Base-by-base conservation (phyloP, 2,888 invertebrate genomes). In the Spodoptera littoralis region DNA sequence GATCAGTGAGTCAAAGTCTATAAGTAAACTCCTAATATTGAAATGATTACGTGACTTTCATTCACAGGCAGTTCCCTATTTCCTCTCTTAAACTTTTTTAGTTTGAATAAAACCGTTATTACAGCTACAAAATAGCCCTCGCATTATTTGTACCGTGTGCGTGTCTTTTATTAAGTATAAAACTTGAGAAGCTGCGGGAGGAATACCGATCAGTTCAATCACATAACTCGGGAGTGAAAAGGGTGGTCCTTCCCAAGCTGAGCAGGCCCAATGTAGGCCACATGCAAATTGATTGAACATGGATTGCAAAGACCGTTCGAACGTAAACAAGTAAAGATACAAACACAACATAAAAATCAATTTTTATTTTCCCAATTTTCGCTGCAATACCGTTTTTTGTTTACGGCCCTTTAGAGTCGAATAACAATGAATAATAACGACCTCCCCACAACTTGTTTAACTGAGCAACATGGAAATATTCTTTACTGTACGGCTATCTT, bases 131-230 rank as follows among this genome's bases (percentile, higher is more conserved):
- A 84, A 82, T 76, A 68, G 76, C 72, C 64, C 72, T 64, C 65
- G 54, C 73, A 78, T 80, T 83, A 83, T 82, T 84, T 79, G 78
- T 80, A 70, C 79, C 77, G 67, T 66, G 73, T 78, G 76, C 82
- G 81, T 84, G 77, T 84, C 80, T 82, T 87, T 88, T 87, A 88
- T 88, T 83, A 85, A 83, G 83, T 86, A 84, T 85, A 83, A 86
- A 88, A 87, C 84, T 87, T 84, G 79, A 77, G 72, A 80, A 80
- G 66, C 71, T 62, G 71, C 42, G 80, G 73, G 64, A 67, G 79
- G 89, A 88, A 89, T 89, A 88, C 83, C 81, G 81, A 89, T 88
- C 85, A 87, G 82, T 78, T 82, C 86, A 87, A 89, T 89, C 87
- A 87, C 87, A 88, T 86, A 87, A 85, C 84, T 86, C 68, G 77